phyloP scores from a whole-genome alignment of 2,888 invertebrate species.

The Drosophila pegasa region DNA sequence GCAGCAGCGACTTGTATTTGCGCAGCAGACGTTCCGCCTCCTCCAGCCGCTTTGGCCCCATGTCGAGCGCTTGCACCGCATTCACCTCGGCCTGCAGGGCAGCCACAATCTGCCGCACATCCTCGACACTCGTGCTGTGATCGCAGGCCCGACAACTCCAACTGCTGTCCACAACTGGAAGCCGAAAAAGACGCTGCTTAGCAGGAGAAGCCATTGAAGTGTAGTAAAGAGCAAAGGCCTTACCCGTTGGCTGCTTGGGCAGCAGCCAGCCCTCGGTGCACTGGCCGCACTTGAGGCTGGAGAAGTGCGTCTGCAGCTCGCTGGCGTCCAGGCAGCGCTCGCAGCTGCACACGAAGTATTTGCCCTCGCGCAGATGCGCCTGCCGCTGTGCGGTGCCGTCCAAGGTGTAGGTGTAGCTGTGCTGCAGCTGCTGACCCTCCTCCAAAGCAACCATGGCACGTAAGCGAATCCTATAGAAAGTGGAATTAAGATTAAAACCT shows the following conservation, averaged over 20 bases:
- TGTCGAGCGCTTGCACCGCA: constrained; percentile 87
- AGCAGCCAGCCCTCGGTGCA: constrained; percentile 90
- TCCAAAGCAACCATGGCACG: constrained; percentile 89
- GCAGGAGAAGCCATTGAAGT: not conserved
- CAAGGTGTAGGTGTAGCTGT: constrained; percentile 91
- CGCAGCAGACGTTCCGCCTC: constrained; percentile 87
- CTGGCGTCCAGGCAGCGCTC: constrained; percentile 91
- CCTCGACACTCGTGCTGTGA: constrained; percentile 87
- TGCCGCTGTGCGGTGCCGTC: constrained; percentile 90
- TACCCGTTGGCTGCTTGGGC: constrained; percentile 89
- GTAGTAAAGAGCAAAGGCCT: constrained; percentile 41
- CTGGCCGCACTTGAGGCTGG: constrained; percentile 91
- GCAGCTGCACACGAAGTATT: constrained; percentile 92
- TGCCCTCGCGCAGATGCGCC: constrained; percentile 89
- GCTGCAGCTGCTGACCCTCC: constrained; percentile 88
- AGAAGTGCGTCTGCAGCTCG: constrained; percentile 92
- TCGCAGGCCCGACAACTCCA: constrained; percentile 87
- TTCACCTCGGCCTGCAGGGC: constrained; percentile 90
- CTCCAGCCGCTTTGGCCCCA: constrained; percentile 88
- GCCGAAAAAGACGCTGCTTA: not conserved
- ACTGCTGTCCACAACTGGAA: constrained; percentile 67
- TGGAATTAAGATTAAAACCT: not conserved
- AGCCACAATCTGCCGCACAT: constrained; percentile 87
- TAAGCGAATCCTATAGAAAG: constrained; percentile 87
- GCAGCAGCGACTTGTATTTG: constrained; percentile 89